Evolutionary conservation across 1,140 invertebrate species (phyloP), one percentile per base, ranked within the genome.

Genomic region (Polyergus mexicanus): DNA sequence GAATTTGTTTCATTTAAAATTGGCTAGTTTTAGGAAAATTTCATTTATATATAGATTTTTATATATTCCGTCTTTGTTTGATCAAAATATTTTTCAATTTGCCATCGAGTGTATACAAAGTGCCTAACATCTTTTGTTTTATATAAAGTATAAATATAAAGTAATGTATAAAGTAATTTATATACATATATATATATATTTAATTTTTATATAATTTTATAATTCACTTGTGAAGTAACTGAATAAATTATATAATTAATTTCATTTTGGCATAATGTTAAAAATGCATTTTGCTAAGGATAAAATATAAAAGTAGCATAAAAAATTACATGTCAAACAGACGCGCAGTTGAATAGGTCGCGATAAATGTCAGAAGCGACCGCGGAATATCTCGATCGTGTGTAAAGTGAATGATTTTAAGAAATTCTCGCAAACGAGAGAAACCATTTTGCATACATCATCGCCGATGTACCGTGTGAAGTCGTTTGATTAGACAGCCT

Each of bases 401-500:
- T 58, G 28, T 25, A 16, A 58, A 16, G 19, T 71, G 51, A 74
- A 74, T 41, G 62, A 88, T 76, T 86, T 75, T 28, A 47, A 51
- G 10, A 56, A 75, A 77, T 54, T 62, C 58, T 58, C 3, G 68
- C 54, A 84, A 66, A 60, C 69, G 78, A 41, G 56, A 41, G 83
- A 58, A 87, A 86, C 71, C 78, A 83, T 86, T 66, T 86, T 77
- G 84, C 69, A 65, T 83, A 83, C 62, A 60, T 86, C 71, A 63
- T 80, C 62, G 35, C 54, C 83, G 80, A 89, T 88, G 72, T 83
- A 75, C 63, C 88, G 88, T 80, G 88, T 65, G 89, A 90, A 90
- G 89, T 88, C 86, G 81, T 62, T 83, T 93, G 93, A 93, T 94
- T 94, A 93, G 92, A 88, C 89, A 90, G 88, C 86, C 91, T 94